Evolutionary conservation across 2,113 vertebrate genomes (phyloP).

Genomic region (Microtus oregoni): DNA sequence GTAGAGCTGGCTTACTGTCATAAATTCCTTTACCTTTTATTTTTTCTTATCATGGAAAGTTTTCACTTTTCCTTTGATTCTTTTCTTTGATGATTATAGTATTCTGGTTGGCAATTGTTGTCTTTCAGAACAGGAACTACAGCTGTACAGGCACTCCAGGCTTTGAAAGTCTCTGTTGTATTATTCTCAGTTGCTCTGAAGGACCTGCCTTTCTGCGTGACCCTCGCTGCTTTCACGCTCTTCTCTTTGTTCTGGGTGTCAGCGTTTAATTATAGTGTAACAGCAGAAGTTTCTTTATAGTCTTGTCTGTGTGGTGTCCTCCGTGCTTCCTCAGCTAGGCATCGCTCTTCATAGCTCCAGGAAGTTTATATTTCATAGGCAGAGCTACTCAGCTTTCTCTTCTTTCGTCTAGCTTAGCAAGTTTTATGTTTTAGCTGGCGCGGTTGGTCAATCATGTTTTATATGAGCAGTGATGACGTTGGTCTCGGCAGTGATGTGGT

Average conservation of each 20-base stretch:
- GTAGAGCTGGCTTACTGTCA: background rate
- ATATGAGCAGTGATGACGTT: background rate
- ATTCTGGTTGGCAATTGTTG: background rate
- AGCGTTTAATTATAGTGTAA: background rate
- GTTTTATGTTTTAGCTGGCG: background rate
- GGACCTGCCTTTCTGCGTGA: background rate
- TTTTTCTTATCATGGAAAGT: background rate
- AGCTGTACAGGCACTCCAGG: background rate
- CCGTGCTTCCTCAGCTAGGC: background rate
- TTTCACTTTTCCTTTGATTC: background rate
- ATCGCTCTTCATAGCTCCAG: background rate
- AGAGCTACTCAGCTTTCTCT: background rate
- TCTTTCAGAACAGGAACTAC: background rate
- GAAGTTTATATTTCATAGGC: background rate
- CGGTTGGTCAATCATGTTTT: background rate
- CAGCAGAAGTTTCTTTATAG: background rate
- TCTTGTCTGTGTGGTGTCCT: background rate
- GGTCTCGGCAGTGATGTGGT: background rate
- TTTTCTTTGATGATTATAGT: too few species aligned
- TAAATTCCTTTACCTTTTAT: background rate
- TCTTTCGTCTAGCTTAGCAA: background rate
- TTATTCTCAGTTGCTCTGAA: too few species aligned
- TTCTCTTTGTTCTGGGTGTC: background rate
- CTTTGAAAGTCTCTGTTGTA: background rate
- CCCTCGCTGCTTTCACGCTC: background rate